Percentiles rank a stretch among this genome's conserved stretches.
phyloP scores from a whole-genome alignment of 2,797 vertebrate genomes.

The Amblyraja radiata region DNA sequence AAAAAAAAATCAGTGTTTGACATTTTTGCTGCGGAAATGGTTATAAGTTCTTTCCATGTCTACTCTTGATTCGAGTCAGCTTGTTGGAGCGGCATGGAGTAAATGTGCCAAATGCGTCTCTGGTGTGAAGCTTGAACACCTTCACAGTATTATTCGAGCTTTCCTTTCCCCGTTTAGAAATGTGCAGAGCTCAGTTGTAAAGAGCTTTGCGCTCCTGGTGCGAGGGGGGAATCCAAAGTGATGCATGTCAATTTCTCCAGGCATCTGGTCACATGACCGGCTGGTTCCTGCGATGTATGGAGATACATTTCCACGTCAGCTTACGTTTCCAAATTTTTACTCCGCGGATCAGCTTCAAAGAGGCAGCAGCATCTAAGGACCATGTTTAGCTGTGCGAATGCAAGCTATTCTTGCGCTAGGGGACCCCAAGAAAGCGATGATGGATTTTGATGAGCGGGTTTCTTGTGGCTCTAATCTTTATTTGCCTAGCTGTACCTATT shows the following conservation, averaged over 20 bases:
- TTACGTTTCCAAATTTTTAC: slow-evolving; percentile 95
- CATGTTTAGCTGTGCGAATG: slow-evolving; percentile 86
- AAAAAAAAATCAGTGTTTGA: background rate
- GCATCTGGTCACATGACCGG: slow-evolving; percentile 97
- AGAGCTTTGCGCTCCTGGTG: slow-evolving; percentile 32
- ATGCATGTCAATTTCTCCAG: slow-evolving; percentile 86
- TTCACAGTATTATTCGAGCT: slow-evolving; percentile 36
- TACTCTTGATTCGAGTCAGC: slow-evolving; percentile 15
- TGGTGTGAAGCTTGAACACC: slow-evolving; percentile 34
- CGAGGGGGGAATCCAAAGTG: slow-evolving; percentile 53
- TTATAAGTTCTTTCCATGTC: slow-evolving; percentile 13
- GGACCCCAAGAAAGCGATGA: slow-evolving; percentile 56
- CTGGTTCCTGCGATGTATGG: slow-evolving; percentile 96
- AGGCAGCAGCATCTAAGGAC: slow-evolving; percentile 88
- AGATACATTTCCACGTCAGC: slow-evolving; percentile 99
- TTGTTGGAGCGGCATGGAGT: slow-evolving; percentile 20
- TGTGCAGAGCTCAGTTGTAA: slow-evolving; percentile 29
- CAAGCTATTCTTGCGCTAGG: slow-evolving; percentile 41
- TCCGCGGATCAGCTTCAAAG: slow-evolving; percentile 92
- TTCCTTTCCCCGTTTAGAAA: background rate
- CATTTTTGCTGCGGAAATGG: slow-evolving; percentile 6
- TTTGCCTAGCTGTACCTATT: slow-evolving; percentile 98
- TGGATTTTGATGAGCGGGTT: slow-evolving; percentile 99
- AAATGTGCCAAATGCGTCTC: slow-evolving; percentile 30
- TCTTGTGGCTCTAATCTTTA: slow-evolving; percentile 97